These are phyloP conservation scores for Cabera pusaria DNA, from an alignment of 2,888 invertebrate species.

Conservation along the genomic window DNA sequence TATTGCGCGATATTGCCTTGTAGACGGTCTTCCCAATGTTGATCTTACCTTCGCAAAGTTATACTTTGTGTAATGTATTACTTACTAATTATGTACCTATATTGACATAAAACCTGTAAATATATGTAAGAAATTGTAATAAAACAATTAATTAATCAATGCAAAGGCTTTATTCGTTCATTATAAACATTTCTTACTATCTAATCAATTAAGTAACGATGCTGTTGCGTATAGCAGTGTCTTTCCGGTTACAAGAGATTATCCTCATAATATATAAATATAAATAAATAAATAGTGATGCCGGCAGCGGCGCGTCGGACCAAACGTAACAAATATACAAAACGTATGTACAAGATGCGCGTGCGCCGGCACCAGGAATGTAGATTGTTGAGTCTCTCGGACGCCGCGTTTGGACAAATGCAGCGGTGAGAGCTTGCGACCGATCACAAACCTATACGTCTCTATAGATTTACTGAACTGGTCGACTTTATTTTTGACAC, in stretches of 20 bases:
- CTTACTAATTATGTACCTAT: too few species aligned
- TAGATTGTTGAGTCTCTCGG: constrained; percentile 40
- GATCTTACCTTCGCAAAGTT: too few species aligned
- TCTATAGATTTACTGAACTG: too few species aligned
- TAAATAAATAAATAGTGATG: constrained; percentile 45
- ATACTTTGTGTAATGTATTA: too few species aligned
- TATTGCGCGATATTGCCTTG: too few species aligned
- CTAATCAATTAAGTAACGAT: constrained; percentile 79
- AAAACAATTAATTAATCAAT: constrained; percentile 66
- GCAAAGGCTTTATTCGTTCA: constrained; percentile 77
- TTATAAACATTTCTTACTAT: constrained; percentile 73
- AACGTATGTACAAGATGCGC: constrained; percentile 49
- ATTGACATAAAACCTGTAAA: constrained; percentile 21
- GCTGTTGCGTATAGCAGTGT: constrained; percentile 66
- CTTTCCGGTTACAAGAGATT: constrained; percentile 42
- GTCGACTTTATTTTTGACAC: too few species aligned
- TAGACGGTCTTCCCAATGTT: too few species aligned
- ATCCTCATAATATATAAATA: constrained; percentile 47
- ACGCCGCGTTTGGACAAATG: constrained; percentile 45
- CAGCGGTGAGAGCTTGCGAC: constrained; percentile 36
- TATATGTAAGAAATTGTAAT: constrained; percentile 38
- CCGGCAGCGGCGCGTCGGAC: constrained; percentile 39
- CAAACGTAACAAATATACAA: constrained; percentile 70
- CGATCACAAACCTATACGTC: too few species aligned
- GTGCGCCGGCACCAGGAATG: constrained; percentile 33